Percentiles rank a stretch among this genome's conserved stretches.
phyloP scores from a whole-genome alignment of 2,888 invertebrate species.

The Polyommatus iphigenia region DNA sequence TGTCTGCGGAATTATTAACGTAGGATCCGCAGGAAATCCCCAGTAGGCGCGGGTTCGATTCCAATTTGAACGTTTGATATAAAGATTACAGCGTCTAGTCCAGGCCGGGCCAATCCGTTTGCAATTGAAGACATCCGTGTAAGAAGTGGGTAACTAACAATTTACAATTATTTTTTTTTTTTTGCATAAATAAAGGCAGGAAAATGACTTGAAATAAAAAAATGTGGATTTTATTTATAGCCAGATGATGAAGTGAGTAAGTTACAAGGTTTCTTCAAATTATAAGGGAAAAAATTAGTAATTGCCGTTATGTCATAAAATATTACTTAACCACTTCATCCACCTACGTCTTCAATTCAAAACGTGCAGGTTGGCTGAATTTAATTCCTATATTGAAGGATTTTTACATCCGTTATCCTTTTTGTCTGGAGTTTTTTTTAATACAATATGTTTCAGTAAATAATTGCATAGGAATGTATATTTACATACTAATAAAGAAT shows the following conservation, averaged over 20 bases:
- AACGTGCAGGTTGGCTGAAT: constrained; percentile 5
- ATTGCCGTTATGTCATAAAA: too few relatives aligned
- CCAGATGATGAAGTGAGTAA: too few relatives aligned
- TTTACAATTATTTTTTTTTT: too few relatives aligned
- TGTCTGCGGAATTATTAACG: constrained; percentile 14
- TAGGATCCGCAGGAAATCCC: not conserved
- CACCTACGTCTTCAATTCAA: not conserved
- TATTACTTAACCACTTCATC: too few relatives aligned
- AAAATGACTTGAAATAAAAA: too few relatives aligned
- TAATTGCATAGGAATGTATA: too few relatives aligned
- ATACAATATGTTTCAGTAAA: not conserved
- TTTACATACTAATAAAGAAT: too few relatives aligned
- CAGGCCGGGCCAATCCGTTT: not conserved
- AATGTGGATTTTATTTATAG: too few relatives aligned
- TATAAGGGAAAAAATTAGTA: too few relatives aligned
- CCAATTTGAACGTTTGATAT: constrained; percentile 6
- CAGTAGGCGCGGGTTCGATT: constrained; percentile 8
- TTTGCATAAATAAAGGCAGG: too few relatives aligned
- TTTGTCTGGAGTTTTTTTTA: not conserved
- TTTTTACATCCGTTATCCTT: not conserved
- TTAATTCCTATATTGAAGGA: not conserved
- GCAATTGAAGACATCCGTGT: not conserved
- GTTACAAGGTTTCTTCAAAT: too few relatives aligned
- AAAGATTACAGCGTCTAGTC: constrained; percentile 5
- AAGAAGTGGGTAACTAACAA: too few relatives aligned